These are phyloP conservation scores for Diplodus puntazzo DNA, from an alignment of 2,797 vertebrate species.

Conservation along the genomic window DNA sequence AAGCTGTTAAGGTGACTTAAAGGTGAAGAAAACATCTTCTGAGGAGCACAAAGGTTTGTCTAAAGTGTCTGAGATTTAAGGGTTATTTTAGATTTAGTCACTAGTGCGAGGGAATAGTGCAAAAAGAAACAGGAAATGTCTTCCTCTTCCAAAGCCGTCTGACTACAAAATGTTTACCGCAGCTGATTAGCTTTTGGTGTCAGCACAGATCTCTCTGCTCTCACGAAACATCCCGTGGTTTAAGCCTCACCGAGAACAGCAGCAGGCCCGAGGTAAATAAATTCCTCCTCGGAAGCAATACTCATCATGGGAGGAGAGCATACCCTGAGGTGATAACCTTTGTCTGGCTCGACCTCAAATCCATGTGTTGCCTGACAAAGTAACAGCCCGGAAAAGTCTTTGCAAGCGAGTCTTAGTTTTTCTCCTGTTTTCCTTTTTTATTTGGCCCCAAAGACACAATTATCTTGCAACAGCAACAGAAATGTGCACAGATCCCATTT, in stretches of 20 bases:
- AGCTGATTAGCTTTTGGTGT: slow-evolving; percentile 23
- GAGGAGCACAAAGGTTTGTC: slow-evolving; percentile 14
- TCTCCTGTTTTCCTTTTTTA: neutral
- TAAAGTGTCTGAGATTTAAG: neutral
- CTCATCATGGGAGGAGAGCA: slow-evolving; percentile 28
- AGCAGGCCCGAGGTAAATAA: slow-evolving; percentile 37
- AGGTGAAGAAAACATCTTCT: slow-evolving; percentile 46
- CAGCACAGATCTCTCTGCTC: slow-evolving; percentile 15
- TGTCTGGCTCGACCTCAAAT: slow-evolving; percentile 50
- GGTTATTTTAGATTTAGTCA: slow-evolving; percentile 4
- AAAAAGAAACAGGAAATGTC: neutral
- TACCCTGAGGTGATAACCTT: slow-evolving; percentile 58
- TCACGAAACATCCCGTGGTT: slow-evolving; percentile 13
- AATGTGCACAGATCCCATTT: too few species aligned
- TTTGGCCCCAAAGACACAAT: neutral
- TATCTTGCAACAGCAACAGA: too few species aligned
- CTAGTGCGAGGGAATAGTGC: neutral
- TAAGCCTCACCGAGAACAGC: slow-evolving; percentile 25
- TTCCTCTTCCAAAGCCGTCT: neutral
- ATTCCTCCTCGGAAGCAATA: slow-evolving; percentile 32
- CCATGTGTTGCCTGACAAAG: slow-evolving; percentile 32
- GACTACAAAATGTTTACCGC: neutral
- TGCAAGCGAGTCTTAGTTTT: neutral
- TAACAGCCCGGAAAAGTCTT: slow-evolving; percentile 28
- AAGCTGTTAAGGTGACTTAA: slow-evolving; percentile 21